Evolutionary conservation across 2,888 invertebrate species (phyloP).

Genomic region (Drosophila mayaguana): DNA sequence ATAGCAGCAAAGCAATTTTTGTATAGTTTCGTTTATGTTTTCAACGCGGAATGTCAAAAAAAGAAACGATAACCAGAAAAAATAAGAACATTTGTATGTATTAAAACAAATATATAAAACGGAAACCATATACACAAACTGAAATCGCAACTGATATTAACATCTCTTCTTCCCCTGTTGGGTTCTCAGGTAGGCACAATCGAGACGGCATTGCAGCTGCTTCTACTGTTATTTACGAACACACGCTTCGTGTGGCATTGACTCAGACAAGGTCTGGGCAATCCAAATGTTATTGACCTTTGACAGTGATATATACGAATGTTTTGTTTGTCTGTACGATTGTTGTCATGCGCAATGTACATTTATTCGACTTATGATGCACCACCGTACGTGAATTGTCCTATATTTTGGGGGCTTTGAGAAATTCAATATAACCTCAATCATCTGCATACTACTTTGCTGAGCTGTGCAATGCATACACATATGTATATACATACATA

Average conservation of each 20-base stretch:
- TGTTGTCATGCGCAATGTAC: constrained; percentile 56
- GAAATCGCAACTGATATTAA: constrained; percentile 21
- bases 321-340: not conserved
- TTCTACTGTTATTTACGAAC: constrained; percentile 1
- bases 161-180: constrained; percentile 5
- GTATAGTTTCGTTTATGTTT: constrained; percentile 64
- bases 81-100: constrained; percentile 48
- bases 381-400: constrained; percentile 42
- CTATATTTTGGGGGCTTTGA: constrained; percentile 39
- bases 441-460: constrained; percentile 12
- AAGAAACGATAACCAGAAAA: constrained; percentile 28
- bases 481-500: not conserved
- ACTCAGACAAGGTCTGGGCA: constrained; percentile 36
- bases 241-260: constrained; percentile 17
- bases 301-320: constrained; percentile 45
- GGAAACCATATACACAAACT: constrained; percentile 58
- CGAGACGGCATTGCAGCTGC: constrained; percentile 26
- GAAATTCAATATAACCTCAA: constrained; percentile 63
- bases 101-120: constrained; percentile 61
- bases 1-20: constrained; percentile 60
- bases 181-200: constrained; percentile 23
- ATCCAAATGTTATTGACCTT: constrained; percentile 66
- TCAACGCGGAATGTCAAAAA: constrained; percentile 34
- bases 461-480: constrained; percentile 1
- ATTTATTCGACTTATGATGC: constrained; percentile 16